Evolutionary conservation across 2,888 invertebrate genomes (phyloP).

Genomic region (Oxyteleia sp.): DNA sequence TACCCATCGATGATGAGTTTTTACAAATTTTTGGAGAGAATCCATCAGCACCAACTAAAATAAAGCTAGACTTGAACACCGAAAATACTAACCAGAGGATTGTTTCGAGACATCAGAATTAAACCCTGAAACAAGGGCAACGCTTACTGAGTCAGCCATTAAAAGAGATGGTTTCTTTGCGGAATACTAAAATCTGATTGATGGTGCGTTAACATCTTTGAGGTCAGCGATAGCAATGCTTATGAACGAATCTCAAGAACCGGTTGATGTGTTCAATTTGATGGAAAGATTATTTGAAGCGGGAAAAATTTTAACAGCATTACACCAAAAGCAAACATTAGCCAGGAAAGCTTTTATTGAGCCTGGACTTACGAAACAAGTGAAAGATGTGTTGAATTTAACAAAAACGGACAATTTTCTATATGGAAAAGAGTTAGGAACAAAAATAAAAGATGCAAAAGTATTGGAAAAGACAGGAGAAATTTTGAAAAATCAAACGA

Average conservation of each 20-base stretch:
- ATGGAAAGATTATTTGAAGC: constrained; percentile 39
- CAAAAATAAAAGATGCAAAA: constrained; percentile 36
- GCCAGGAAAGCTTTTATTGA: constrained; percentile 40
- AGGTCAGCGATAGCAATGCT: constrained; percentile 33
- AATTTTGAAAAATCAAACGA: not conserved
- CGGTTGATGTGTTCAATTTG: constrained; percentile 2
- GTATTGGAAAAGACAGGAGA: not conserved
- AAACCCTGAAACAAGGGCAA: constrained; percentile 27
- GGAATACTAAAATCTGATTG: constrained; percentile 6
- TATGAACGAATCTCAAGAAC: constrained; percentile 47
- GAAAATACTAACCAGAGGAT: not conserved
- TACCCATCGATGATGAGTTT: too few relatives aligned
- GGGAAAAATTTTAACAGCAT: constrained; percentile 17
- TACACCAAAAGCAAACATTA: constrained; percentile 15
- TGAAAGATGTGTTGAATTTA: constrained; percentile 6
- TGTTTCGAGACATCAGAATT: constrained; percentile 4
- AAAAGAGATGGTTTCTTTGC: constrained; percentile 29
- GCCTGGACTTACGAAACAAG: constrained; percentile 27
- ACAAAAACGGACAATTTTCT: constrained; percentile 12
- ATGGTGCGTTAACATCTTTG: constrained; percentile 9
- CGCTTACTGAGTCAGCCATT: not conserved
- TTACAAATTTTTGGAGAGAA: too few relatives aligned
- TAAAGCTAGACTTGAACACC: not conserved
- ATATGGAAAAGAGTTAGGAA: not conserved
- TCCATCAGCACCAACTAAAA: too few relatives aligned